Conservation (phyloP, 2,888 invertebrate genomes). For the Ceramica pisi region DNA sequence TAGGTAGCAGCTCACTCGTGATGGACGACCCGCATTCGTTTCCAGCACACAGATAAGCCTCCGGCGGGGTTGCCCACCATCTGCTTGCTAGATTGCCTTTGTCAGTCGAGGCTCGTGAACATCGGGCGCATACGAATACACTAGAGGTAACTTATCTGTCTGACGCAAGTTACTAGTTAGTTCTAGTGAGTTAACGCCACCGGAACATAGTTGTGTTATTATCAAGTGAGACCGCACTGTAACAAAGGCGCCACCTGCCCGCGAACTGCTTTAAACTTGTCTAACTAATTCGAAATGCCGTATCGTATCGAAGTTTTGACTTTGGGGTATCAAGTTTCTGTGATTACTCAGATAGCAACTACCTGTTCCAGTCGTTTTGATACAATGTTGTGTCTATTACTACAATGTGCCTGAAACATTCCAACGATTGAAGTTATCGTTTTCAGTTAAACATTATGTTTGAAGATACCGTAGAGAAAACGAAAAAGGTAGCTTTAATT, state of each 20-base stretch:
- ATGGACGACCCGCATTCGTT: constrained; percentile 72
- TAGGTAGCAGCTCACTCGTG: constrained; percentile 60
- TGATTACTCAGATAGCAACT: constrained; percentile 69
- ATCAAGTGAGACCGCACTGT: constrained; percentile 76
- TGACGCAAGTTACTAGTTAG: constrained; percentile 74
- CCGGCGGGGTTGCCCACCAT: constrained; percentile 66
- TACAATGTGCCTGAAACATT: constrained; percentile 7
- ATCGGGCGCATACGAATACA: constrained; percentile 65
- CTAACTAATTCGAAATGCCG: constrained; percentile 78
- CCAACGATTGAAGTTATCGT: neutral
- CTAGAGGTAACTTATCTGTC: constrained; percentile 70
- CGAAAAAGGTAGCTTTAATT: constrained; percentile 39
- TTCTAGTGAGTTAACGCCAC: constrained; percentile 66
- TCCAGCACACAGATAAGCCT: constrained; percentile 71
- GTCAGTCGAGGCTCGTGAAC: constrained; percentile 65
- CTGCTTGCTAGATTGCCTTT: constrained; percentile 73
- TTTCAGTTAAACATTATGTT: constrained; percentile 16
- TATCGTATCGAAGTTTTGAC: constrained; percentile 76
- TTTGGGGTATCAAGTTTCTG: constrained; percentile 74
- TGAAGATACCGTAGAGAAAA: constrained; percentile 12
- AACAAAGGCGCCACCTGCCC: constrained; percentile 80
- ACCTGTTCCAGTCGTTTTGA: constrained; percentile 65
- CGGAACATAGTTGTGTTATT: constrained; percentile 80
- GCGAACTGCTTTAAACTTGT: constrained; percentile 78
- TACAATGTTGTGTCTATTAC: constrained; percentile 39